phyloP scores from a whole-genome alignment of 2,888 invertebrate species.

The Neoaliturus tenellus region DNA sequence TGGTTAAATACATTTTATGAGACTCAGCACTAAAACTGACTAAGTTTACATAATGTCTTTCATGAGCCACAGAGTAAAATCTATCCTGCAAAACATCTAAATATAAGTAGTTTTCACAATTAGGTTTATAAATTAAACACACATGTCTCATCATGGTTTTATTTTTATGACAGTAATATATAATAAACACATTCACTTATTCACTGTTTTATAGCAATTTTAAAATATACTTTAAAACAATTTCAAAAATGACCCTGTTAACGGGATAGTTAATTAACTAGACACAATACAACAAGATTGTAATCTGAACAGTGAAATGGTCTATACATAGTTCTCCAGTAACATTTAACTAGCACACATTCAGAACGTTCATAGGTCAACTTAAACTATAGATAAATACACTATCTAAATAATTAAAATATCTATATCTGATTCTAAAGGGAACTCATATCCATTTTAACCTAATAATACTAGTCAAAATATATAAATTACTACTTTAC shows the following conservation, averaged over 20 bases:
- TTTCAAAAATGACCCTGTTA: constrained; percentile 29
- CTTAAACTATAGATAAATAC: constrained; percentile 40
- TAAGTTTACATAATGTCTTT: no score
- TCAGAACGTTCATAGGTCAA: constrained; percentile 35
- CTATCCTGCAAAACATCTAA: background rate
- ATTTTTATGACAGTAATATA: constrained; percentile 41
- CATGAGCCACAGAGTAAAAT: no score
- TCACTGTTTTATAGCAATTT: background rate
- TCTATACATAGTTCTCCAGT: constrained; percentile 26
- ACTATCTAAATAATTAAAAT: constrained; percentile 40
- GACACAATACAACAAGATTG: constrained; percentile 43
- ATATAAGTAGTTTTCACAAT: background rate
- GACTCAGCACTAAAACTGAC: no score
- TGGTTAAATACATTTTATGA: no score
- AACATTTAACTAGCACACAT: constrained; percentile 36
- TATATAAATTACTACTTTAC: constrained; percentile 40
- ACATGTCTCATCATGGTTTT: background rate
- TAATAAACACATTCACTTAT: constrained; percentile 48
- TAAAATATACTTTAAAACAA: background rate
- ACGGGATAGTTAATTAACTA: constrained; percentile 35
- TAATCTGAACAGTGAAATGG: constrained; percentile 20
- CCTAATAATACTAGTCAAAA: constrained; percentile 42
- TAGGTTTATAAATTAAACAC: background rate
- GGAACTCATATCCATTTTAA: constrained; percentile 12
- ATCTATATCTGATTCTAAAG: background rate